A percentile compares a stretch with the other conserved stretches of the same genome.
These are phyloP conservation scores for Epinotia bilunana DNA, from an alignment of 2,888 invertebrate genomes.

Conservation along the genomic window DNA sequence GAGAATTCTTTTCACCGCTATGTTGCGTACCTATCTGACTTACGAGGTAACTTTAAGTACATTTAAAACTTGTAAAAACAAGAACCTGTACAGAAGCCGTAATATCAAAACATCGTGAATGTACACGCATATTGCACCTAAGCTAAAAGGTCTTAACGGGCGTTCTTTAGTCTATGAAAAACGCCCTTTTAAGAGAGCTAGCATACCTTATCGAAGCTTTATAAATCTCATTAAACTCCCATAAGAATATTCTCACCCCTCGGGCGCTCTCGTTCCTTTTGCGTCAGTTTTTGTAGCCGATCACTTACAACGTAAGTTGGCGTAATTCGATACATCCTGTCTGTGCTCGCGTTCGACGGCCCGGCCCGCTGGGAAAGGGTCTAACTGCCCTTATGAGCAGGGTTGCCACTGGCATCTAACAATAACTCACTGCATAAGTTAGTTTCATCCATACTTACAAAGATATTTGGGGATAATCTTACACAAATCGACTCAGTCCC, in stretches of 20 bases:
- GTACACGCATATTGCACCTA: neutral
- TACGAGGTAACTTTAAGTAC: neutral
- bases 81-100: slow-evolving; percentile 23
- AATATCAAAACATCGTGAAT: slow-evolving; percentile 22
- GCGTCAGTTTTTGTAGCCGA: slow-evolving; percentile 71
- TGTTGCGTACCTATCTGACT: neutral
- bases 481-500: too few relatives aligned
- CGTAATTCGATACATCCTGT: slow-evolving; percentile 83
- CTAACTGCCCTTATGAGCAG: slow-evolving; percentile 48
- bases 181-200: neutral
- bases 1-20: neutral
- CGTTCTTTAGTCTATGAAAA: neutral
- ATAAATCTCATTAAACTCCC: slow-evolving; percentile 74
- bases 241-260: slow-evolving; percentile 80
- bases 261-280: slow-evolving; percentile 62
- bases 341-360: slow-evolving; percentile 67
- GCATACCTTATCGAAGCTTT: slow-evolving; percentile 77
- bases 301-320: slow-evolving; percentile 78
- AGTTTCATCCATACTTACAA: too few relatives aligned
- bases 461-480: too few relatives aligned
- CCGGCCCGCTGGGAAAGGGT: slow-evolving; percentile 53
- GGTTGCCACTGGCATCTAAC: slow-evolving; percentile 11
- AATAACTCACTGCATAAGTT: too few relatives aligned
- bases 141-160: neutral
- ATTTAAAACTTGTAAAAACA: neutral